Evolutionary conservation across 2,113 vertebrate genomes (phyloP).

Genomic region (Myotis yumanensis): DNA sequence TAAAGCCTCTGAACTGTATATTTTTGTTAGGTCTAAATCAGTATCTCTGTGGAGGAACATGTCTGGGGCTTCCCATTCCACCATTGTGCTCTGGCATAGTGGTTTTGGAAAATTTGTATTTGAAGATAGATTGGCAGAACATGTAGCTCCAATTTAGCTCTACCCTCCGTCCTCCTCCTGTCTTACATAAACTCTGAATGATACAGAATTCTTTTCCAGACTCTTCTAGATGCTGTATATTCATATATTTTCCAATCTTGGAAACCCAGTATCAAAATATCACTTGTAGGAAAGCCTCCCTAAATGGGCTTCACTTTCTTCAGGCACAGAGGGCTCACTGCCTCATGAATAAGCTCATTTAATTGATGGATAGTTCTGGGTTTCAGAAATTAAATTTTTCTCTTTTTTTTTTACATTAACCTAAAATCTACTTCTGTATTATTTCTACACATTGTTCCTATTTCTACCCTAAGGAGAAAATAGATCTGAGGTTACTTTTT

Average conservation of each 20-base stretch:
- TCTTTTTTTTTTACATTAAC: background rate
- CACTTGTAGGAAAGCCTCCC: background rate
- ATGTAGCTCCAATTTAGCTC: background rate
- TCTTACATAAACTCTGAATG: background rate
- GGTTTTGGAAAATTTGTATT: conserved; percentile 3
- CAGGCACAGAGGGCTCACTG: background rate
- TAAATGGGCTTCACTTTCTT: background rate
- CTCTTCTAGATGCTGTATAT: background rate
- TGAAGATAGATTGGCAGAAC: background rate
- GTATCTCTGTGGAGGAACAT: background rate
- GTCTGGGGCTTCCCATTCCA: background rate
- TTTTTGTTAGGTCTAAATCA: background rate
- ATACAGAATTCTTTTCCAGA: background rate
- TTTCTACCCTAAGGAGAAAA: background rate
- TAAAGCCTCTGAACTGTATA: background rate
- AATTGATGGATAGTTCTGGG: background rate
- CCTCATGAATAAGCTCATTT: background rate
- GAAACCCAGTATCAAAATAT: background rate
- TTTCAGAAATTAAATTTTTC: background rate
- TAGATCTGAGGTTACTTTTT: background rate
- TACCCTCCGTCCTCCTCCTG: background rate
- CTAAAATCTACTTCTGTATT: background rate
- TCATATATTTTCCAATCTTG: background rate
- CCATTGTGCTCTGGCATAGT: background rate
- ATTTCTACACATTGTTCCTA: background rate